These are phyloP conservation scores for Rhineura floridana DNA, from an alignment of 2,113 vertebrate genomes.

Conservation along the genomic window DNA sequence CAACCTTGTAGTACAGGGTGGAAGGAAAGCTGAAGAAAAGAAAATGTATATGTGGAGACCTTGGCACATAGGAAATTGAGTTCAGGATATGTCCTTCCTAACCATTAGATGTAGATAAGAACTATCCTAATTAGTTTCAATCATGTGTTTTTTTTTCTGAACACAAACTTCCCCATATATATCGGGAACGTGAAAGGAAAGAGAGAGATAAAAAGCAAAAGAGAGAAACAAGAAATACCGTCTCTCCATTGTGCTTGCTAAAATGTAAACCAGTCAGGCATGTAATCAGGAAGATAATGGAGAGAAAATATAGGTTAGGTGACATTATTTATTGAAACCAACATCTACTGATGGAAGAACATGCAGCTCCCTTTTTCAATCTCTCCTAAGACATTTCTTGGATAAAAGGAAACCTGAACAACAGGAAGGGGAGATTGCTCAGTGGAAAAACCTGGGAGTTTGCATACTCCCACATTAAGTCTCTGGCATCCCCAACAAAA, in stretches of 20 bases:
- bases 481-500: neutral
- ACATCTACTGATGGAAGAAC: neutral
- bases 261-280: neutral
- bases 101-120: neutral
- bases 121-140: neutral
- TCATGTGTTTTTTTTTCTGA: neutral
- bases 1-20: neutral
- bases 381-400: neutral
- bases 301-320: conserved; percentile 19
- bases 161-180: neutral
- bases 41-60: neutral
- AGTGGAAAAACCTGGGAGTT: neutral
- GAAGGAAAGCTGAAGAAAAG: neutral
- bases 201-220: neutral
- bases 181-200: neutral
- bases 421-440: neutral
- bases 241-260: neutral
- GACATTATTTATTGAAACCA: conserved; percentile 13
- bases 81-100: neutral
- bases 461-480: neutral
- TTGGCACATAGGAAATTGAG: neutral
- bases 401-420: neutral
- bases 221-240: neutral
- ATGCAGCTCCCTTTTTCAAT: neutral
- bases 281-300: conserved; percentile 11